Percentiles rank a stretch among this genome's conserved stretches.
phyloP scores from a whole-genome alignment of 2,113 vertebrate genomes.

The Pongo abelii region DNA sequence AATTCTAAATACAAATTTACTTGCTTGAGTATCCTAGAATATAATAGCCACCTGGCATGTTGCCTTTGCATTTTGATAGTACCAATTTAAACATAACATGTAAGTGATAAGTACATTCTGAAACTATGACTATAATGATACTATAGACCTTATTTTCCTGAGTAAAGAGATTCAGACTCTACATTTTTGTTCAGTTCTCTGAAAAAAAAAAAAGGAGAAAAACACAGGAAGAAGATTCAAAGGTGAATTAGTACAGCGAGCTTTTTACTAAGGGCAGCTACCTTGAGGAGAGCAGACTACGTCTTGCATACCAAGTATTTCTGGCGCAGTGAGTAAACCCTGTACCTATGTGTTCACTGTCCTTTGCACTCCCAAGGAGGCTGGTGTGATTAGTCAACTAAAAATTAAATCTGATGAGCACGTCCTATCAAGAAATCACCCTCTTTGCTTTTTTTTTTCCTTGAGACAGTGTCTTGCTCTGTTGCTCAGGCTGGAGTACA shows the following conservation, averaged over 20 bases:
- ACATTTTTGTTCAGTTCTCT: not conserved
- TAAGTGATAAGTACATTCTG: not conserved
- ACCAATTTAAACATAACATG: not conserved
- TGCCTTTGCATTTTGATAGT: constrained; percentile 28
- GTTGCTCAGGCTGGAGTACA: too few relatives aligned
- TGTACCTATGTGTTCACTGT: not conserved
- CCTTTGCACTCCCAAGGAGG: not conserved
- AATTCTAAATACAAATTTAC: constrained; percentile 8
- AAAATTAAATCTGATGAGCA: not conserved
- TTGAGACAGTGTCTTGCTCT: too few relatives aligned
- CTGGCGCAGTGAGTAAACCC: not conserved
- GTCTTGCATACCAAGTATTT: not conserved
- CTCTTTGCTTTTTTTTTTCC: not conserved
- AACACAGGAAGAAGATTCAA: not conserved
- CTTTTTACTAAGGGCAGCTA: not conserved
- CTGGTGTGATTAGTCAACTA: constrained; percentile 30
- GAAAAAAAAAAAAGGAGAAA: not conserved
- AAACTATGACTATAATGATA: not conserved
- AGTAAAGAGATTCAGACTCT: not conserved
- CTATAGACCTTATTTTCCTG: not conserved
- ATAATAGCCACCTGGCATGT: not conserved
- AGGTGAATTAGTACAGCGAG: not conserved
- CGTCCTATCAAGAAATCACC: not conserved
- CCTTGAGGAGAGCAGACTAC: not conserved
- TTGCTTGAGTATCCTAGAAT: not conserved